Evolutionary conservation across 2,888 invertebrate species (phyloP).

Genomic region (Trypoxylon attenuatum): DNA sequence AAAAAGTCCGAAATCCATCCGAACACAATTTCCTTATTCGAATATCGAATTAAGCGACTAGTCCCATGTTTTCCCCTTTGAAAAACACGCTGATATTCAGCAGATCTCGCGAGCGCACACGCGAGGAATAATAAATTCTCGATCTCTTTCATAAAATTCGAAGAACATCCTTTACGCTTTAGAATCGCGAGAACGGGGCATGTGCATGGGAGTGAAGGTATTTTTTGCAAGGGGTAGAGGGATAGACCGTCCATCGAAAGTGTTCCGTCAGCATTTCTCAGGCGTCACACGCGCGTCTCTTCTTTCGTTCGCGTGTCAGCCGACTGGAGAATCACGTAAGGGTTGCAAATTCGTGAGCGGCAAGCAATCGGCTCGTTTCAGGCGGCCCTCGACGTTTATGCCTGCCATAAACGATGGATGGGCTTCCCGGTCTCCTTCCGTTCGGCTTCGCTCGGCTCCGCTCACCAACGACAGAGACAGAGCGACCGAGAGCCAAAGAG

Average conservation of each 20-base stretch:
- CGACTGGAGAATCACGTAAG: conserved; percentile 28
- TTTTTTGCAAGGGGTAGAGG: conserved; percentile 35
- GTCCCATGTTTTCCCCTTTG: conserved; percentile 15
- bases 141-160: conserved; percentile 41
- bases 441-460: no score
- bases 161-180: conserved; percentile 29
- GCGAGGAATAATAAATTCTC: conserved; percentile 37
- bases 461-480: no score
- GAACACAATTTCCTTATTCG: no score
- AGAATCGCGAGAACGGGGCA: conserved; percentile 6
- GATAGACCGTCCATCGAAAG: conserved; percentile 24
- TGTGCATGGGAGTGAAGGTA: conserved; percentile 8
- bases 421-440: conserved; percentile 11
- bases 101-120: background rate
- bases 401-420: conserved; percentile 48
- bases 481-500: no score
- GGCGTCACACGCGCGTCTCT: conserved; percentile 8
- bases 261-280: conserved; percentile 42
- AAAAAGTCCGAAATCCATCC: no score
- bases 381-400: conserved; percentile 46
- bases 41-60: no score
- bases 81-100: conserved; percentile 24
- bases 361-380: conserved; percentile 19
- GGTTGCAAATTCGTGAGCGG: conserved; percentile 27
- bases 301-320: conserved; percentile 18